Evolutionary conservation across 1,140 invertebrate species (phyloP).

Genomic region (Thrips palmi): DNA sequence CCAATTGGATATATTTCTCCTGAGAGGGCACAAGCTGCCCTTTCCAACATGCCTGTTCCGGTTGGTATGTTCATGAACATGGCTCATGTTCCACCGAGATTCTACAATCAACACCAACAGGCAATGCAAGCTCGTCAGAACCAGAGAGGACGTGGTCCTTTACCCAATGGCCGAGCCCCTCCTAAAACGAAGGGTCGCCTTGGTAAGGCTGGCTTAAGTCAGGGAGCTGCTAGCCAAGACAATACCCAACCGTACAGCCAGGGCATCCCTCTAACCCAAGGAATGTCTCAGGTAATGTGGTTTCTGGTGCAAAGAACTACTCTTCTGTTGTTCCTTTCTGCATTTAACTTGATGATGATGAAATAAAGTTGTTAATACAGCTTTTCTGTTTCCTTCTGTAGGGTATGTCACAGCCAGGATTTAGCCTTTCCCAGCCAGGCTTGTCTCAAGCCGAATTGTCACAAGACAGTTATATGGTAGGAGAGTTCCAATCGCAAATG

Average conservation of each 20-base stretch:
- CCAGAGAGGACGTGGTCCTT: no score
- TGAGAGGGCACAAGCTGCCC: slow-evolving; percentile 56
- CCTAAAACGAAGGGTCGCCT: no score
- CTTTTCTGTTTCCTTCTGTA: slow-evolving; percentile 21
- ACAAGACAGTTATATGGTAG: slow-evolving; percentile 68
- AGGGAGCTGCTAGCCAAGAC: slow-evolving; percentile 24
- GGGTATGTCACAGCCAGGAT: slow-evolving; percentile 49
- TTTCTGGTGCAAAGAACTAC: background rate
- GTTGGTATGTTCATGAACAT: slow-evolving; percentile 93
- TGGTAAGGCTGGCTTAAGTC: slow-evolving; percentile 14
- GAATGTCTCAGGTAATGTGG: slow-evolving; percentile 40
- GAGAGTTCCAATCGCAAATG: slow-evolving; percentile 84
- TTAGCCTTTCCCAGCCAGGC: slow-evolving; percentile 42
- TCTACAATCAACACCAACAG: slow-evolving; percentile 68
- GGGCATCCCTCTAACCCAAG: slow-evolving; percentile 22
- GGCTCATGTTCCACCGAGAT: slow-evolving; percentile 70
- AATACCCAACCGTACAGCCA: slow-evolving; percentile 43
- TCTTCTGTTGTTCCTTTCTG: background rate
- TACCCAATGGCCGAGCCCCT: no score
- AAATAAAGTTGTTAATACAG: background rate
- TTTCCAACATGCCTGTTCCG: slow-evolving; percentile 69
- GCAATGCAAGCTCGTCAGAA: slow-evolving; percentile 26
- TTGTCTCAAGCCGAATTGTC: slow-evolving; percentile 64
- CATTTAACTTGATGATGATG: slow-evolving; percentile 3
- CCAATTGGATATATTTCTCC: slow-evolving; percentile 86